phyloP scores from a whole-genome alignment of 2,888 invertebrate genomes.

The Monopis laevigella region DNA sequence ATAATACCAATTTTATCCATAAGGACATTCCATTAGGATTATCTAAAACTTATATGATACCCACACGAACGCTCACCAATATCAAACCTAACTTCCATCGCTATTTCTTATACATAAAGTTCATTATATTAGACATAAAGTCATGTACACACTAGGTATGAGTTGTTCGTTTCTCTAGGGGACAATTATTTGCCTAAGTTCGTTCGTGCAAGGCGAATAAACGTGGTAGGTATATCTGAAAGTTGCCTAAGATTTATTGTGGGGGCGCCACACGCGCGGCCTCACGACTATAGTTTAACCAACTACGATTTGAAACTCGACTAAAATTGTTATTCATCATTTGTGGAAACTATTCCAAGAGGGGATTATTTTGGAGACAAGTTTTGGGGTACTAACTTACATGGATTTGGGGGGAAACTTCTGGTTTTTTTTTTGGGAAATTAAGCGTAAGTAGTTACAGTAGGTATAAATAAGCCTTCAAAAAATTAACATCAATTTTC shows the following conservation, averaged over 20 bases:
- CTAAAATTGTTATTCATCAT: slow-evolving; percentile 9
- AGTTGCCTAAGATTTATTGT: slow-evolving; percentile 10
- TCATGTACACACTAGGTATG: no score
- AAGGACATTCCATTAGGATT: slow-evolving; percentile 4
- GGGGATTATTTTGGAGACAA: no score
- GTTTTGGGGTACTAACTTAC: no score
- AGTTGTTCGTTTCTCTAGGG: slow-evolving; percentile 9
- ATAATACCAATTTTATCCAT: slow-evolving; percentile 7
- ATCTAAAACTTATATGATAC: slow-evolving; percentile 4
- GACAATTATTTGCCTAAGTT: slow-evolving; percentile 8
- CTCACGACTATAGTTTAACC: slow-evolving; percentile 9
- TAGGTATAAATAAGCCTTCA: no score
- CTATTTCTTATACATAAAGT: no score
- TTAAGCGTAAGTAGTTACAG: no score
- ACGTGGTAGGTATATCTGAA: slow-evolving; percentile 8
- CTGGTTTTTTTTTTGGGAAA: no score
- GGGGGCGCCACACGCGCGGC: slow-evolving; percentile 7
- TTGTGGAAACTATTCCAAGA: slow-evolving; percentile 7
- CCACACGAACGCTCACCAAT: no score
- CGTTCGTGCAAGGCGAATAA: slow-evolving; percentile 5
- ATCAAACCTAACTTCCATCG: no score
- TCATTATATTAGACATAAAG: no score
- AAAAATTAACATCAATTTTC: no score
- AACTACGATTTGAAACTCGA: slow-evolving; percentile 8
- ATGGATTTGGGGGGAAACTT: no score